Percentiles rank a stretch among this genome's conserved stretches.
phyloP scores from a whole-genome alignment of 2,113 vertebrate genomes.

The Sclerurus mexicanus region DNA sequence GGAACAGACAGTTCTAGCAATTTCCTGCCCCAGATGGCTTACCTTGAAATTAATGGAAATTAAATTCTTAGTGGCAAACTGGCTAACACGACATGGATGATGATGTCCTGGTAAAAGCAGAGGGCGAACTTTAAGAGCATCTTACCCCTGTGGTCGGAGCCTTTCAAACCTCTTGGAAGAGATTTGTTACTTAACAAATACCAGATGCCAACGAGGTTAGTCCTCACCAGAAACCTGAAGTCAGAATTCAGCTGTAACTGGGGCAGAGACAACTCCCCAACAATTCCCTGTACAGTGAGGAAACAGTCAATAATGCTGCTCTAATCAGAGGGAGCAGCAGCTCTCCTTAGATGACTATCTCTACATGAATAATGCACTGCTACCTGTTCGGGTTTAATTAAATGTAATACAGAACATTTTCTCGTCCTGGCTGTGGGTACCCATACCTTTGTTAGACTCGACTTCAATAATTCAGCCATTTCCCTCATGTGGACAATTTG shows the following conservation, averaged over 20 bases:
- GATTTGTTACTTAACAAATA: neutral
- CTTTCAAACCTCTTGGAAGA: neutral
- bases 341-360: conserved; percentile 25
- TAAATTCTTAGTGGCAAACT: neutral
- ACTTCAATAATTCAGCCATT: conserved; percentile 4
- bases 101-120: neutral
- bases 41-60: neutral
- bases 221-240: neutral
- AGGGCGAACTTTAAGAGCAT: neutral
- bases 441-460: neutral
- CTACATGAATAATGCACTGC: conserved; percentile 37
- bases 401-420: conserved; percentile 35
- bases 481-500: neutral
- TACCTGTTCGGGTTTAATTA: conserved; percentile 64
- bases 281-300: neutral
- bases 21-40: neutral
- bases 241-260: neutral
- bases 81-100: neutral
- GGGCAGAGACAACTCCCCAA: neutral
- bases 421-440: conserved; percentile 16
- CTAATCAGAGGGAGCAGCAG: conserved; percentile 16
- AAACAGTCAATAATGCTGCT: conserved; percentile 1
- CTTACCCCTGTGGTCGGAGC: neutral
- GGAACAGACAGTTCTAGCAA: neutral
- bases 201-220: neutral